Base-by-base conservation (phyloP, 2,797 vertebrate species). In the Sebastes diaconus region DNA sequence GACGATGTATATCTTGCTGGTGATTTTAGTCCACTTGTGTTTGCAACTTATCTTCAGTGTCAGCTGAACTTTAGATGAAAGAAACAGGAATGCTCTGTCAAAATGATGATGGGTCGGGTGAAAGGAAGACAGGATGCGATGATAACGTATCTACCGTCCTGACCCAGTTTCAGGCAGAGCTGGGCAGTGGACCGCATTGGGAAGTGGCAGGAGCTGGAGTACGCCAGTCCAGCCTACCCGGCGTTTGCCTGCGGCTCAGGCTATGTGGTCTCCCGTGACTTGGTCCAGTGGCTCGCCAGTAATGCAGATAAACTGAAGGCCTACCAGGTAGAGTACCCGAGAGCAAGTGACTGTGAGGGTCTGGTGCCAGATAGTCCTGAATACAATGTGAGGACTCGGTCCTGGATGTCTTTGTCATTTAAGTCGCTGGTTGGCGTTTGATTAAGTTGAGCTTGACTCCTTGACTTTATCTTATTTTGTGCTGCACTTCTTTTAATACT, bases 161-260 rank as follows among this genome's bases (percentile, higher is more conserved):
- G 89, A 88, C 84, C 86, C 92, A 99, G 98, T 98, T 99, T 99
- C 96, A 97, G 98, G 79, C 94, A 99, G 93, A 99, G 97, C 29
- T 99, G 99, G 99, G 97, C 98, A 0, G 99, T 99, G 85, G 98
- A 99, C 90, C 97, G 97, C 20, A 97, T 97, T 0, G 98, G 99
- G 68, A 99, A 99, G 89, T 99, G 99, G 98, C 98, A 99, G 94
- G 99, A 99, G 90, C 90, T 99, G 88, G 97, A 99, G 84, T 99
- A 99, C 39, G 95, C 97, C 1, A 98, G 98, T 84, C 98, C 98
- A 0, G 98, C 97, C 0, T 99, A 99, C 90, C 98, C 99, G 0
- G 98, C 98, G 4, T 99, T 99, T 30, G 97, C 99, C 1, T 99
- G 99, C 36, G 98, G 99, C 25, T 99, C 98, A 0, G 99, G 98